Base-by-base conservation (phyloP, 2,113 vertebrate species). In the Origma solitaria region DNA sequence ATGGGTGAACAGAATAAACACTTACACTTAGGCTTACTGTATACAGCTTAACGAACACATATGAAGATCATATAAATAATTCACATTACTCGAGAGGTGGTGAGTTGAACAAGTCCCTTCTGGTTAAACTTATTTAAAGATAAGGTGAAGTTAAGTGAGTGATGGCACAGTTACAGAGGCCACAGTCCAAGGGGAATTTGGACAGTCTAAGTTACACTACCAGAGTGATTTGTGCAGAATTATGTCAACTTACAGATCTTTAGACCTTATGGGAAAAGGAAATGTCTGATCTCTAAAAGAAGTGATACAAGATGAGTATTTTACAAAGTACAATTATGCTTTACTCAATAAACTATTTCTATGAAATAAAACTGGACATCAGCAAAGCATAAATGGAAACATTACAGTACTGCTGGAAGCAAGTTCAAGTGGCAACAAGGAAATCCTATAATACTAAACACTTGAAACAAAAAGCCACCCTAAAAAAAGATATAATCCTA, bases 31-130 rank as follows among this genome's bases (percentile, higher is more conserved):
- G 96, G 96, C 98, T 97, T 96, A 91, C 97, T 91, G 86, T 86
- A 91, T 96, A 97, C 53, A 94, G 98, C 97, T 98, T 98, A 98
- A 98, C 96, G 71, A 98, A 98, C 96, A 97, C 98, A 97, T 98
- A 98, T 97, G 98, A 98, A 98, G 97, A 98, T 98, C 87, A 40
- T 97, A 99, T 99, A 98, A 99, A 99, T 99, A 99, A 99, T 99
- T 99, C 98, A 99, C 97, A 82, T 97, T 98, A 97, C 97, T 98
- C 97, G 97, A 97, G 98, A 98, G 97, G 98, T 97, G 98, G 97
- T 72, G 97, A 98, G 97, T 95, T 88, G 98, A 98, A 99, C 98
- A 98, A 98, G 98, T 99, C 99, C 98, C 98, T 98, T 97, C 98
- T 98, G 98, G 98, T 99, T 99, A 98, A 98, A 97, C 97, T 98